Base-by-base conservation (phyloP, 2,888 invertebrate species). In the Dyspetes luteomarginatus region DNA sequence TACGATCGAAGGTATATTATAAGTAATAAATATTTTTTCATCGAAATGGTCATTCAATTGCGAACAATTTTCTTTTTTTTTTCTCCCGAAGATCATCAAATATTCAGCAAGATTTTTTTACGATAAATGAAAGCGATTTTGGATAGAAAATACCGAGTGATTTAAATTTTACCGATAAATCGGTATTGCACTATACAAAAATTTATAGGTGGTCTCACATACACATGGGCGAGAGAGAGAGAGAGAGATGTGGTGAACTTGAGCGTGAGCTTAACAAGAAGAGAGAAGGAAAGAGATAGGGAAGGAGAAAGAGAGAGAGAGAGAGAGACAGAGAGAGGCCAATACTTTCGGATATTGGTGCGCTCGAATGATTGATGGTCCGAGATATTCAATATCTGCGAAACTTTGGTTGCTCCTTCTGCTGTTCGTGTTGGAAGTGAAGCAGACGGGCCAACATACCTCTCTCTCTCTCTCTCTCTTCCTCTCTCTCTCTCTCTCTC, bases 371-470 rank as follows among this genome's bases (percentile, higher is more conserved):
- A 91, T 91, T 90, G 90, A 90, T 91, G 90, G 89, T 88, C 88
- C 88, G 86, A 88, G 90, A 91, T 90, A 90, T 91, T 90, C 88
- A 90, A 90, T 91, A 89, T 91, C 89, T 90, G 88, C 87, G 83
- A 88, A 90, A 90, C 76, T 56, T 52, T 50, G 62, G 60, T 48
- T 69, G 64, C 71, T 62, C 9, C 41, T 60, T 17, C 3, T 17
- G 9, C 12, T 41, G 45, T 36, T 65, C 69, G 65, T 65, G 79
- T 76, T 52, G 58, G 69, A 60, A 76, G 65, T 69, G 67, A 76
- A 56, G 45, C 80, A 67, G 76, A 67, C 71, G 75, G 80, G 17
- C 64, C 22, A 58, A 64, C 64, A 62, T 50, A 48, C 15, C 48
- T 71, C 45, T 56, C 36, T 43, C 52, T 52, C 22, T 55, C 3